A percentile compares a stretch with the other conserved stretches of the same genome.
phyloP scores from a whole-genome alignment of 2,888 invertebrate species.

The Sepioteuthis lessoniana region DNA sequence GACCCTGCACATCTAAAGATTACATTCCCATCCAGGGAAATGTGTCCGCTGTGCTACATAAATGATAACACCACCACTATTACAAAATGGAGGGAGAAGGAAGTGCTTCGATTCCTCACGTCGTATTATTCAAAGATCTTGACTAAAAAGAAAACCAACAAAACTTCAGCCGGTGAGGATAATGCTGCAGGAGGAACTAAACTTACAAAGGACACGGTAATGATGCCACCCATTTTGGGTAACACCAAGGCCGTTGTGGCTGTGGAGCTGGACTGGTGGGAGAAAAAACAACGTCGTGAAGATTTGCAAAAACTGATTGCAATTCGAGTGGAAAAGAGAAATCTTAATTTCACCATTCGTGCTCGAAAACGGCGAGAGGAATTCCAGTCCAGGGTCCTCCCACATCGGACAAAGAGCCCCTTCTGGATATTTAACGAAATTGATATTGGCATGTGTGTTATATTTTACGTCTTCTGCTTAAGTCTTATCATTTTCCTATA shows the following conservation, averaged over 20 bases:
- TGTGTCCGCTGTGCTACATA: constrained; percentile 79
- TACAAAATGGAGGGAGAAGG: constrained; percentile 56
- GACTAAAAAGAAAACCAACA: background rate
- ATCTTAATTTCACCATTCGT: background rate
- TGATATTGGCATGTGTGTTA: constrained; percentile 71
- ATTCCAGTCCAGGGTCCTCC: background rate
- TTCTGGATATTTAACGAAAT: constrained; percentile 61
- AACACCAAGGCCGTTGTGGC: constrained; percentile 36
- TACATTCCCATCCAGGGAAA: constrained; percentile 85
- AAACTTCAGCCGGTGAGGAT: background rate
- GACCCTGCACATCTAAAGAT: constrained; percentile 92
- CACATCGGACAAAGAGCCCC: background rate
- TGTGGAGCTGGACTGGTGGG: constrained; percentile 67
- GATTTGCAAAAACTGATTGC: constrained; percentile 62
- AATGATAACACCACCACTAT: constrained; percentile 14
- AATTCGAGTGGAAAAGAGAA: constrained; percentile 56
- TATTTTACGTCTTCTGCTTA: constrained; percentile 68
- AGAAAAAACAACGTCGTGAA: constrained; percentile 60
- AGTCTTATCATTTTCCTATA: constrained; percentile 66
- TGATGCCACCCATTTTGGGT: background rate
- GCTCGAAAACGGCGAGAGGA: background rate
- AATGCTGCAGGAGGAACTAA: constrained; percentile 46
- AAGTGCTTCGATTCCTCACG: constrained; percentile 63
- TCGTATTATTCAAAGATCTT: background rate
- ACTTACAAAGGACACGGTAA: background rate